Evolutionary conservation across 2,888 invertebrate genomes (phyloP), one percentile per base, ranked within the genome.

Genomic region (Parnassius mnemosyne): DNA sequence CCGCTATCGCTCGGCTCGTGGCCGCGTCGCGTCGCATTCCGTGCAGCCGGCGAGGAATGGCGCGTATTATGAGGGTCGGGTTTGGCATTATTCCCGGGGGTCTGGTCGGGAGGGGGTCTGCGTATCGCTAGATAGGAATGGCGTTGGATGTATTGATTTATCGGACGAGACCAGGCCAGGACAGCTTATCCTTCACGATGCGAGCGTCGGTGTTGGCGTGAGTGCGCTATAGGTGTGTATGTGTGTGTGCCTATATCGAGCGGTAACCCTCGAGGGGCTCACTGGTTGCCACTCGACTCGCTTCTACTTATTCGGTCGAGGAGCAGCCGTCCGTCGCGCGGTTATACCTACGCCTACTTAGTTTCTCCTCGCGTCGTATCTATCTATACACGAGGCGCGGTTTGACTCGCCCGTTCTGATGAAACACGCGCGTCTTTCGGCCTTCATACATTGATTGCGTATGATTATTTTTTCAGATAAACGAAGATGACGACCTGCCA

Each of bases 401-500:
- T 87, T 84, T 84, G 84, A 84, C 81, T 80, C 83, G 82, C 72
- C 79, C 80, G 83, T 83, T 86, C 85, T 88, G 87, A 85, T 88
- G 87, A 85, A 86, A 84, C 76, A 83, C 81, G 85, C 83, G 85
- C 83, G 81, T 79, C 79, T 81, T 79, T 82, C 80, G 85, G 76
- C 82, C 81, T 84, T 80, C 80, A 77, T 84, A 71, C 67, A 76
- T 80, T 85, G 84, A 87, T 84, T 86, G 80, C 84, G 85, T 88
- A 84, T 87, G 83, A 80, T 83, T 84, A 75, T 81, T 83, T 82
- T 92, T 92, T 74, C 92, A 95, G 95, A 93, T 95, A 80, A 89
- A 83, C 71, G 81, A 89, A 71, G 89, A 92, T 80, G 95, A 95
- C 81, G 93, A 92, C 75, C 77, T 95, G 77, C 93, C 95, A 34